Percentiles rank a stretch among this genome's conserved stretches.
These are phyloP conservation scores for Netelia melanura DNA, from an alignment of 2,888 invertebrate genomes.

Conservation along the genomic window DNA sequence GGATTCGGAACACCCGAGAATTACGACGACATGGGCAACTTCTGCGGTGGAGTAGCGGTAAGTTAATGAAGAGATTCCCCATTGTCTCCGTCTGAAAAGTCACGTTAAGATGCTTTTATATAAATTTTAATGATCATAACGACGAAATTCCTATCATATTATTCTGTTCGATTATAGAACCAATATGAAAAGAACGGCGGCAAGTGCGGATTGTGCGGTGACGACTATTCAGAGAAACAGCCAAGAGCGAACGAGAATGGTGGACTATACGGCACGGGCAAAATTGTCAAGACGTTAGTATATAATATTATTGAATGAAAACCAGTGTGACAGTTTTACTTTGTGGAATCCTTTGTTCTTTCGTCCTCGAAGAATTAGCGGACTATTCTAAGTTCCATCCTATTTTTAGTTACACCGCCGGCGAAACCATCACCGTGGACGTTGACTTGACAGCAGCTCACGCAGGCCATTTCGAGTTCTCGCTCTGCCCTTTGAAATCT, in stretches of 20 bases:
- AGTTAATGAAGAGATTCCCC: background rate
- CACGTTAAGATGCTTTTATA: too few relatives aligned
- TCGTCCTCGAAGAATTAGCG: background rate
- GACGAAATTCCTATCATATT: background rate
- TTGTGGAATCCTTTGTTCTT: too few relatives aligned
- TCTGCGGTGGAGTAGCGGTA: slow-evolving; percentile 65
- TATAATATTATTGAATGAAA: background rate
- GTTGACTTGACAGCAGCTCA: slow-evolving; percentile 85
- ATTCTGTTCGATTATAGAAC: slow-evolving; percentile 73
- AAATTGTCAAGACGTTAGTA: slow-evolving; percentile 84
- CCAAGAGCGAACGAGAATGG: slow-evolving; percentile 86
- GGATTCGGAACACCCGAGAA: slow-evolving; percentile 65
- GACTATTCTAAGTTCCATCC: background rate
- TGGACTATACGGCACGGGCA: slow-evolving; percentile 85
- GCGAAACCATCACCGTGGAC: slow-evolving; percentile 79
- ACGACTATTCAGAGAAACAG: slow-evolving; percentile 82
- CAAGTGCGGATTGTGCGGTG: slow-evolving; percentile 86
- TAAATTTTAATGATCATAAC: background rate
- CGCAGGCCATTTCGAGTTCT: slow-evolving; percentile 85
- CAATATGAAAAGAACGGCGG: slow-evolving; percentile 85
- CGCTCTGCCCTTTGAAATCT: slow-evolving; percentile 85
- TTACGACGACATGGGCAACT: slow-evolving; percentile 67
- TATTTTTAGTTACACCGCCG: slow-evolving; percentile 78
- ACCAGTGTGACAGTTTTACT: background rate
- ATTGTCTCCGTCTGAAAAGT: background rate